Percentiles rank a stretch among this genome's conserved stretches.
Conservation (phyloP, 1,140 invertebrate species). For the Anagrus nilaparvatae region DNA sequence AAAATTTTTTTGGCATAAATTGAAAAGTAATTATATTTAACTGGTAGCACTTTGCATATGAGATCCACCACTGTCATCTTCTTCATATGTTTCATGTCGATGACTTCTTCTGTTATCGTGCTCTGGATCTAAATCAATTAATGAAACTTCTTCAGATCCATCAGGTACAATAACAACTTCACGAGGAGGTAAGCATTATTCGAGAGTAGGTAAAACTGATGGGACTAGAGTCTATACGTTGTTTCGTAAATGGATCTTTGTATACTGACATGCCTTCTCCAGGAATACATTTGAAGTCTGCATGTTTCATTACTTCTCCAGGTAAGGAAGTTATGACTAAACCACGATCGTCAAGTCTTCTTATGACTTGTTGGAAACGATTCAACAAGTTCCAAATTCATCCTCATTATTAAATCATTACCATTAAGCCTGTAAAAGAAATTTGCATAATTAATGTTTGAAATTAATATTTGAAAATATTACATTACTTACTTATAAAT, state of each 20-base stretch:
- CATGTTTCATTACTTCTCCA: constrained; percentile 74
- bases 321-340: constrained; percentile 79
- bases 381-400: constrained; percentile 83
- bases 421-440: constrained; percentile 72
- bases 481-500: constrained; percentile 52
- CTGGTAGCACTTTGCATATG: constrained; percentile 83
- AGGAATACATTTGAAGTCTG: constrained; percentile 80
- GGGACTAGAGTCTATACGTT: constrained; percentile 69
- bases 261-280: constrained; percentile 95
- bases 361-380: constrained; percentile 90
- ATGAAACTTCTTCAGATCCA: constrained; percentile 66
- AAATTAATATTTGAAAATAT: background rate
- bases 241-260: constrained; percentile 94
- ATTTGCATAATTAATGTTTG: no score
- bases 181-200: constrained; percentile 74
- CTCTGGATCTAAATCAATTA: constrained; percentile 66
- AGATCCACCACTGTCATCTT: constrained; percentile 63
- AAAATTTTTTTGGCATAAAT: no score
- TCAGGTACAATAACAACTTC: constrained; percentile 73
- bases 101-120: constrained; percentile 52
- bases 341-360: constrained; percentile 87
- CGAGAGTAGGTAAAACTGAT: constrained; percentile 63
- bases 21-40: no score
- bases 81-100: constrained; percentile 56
- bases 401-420: constrained; percentile 77